phyloP scores from a whole-genome alignment of 2,888 invertebrate species.

The Dasypogon diadema region DNA sequence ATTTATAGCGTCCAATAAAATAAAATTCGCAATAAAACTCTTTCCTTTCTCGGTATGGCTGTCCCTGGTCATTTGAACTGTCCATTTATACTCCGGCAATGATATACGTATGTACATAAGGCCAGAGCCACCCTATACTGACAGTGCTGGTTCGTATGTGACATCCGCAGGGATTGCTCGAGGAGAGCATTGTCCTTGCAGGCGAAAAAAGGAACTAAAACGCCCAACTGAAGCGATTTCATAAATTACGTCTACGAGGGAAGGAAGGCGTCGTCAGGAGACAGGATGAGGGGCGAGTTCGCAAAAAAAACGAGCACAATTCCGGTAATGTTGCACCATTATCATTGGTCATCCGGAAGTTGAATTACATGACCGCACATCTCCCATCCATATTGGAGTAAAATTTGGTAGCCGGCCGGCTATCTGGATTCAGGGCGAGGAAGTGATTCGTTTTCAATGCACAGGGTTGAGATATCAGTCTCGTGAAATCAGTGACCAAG shows the following conservation, averaged over 20 bases:
- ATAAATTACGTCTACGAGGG: constrained; percentile 46
- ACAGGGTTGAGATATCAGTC: constrained; percentile 22
- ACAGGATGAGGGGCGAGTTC: not conserved
- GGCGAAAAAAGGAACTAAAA: constrained; percentile 29
- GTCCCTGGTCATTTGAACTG: constrained; percentile 44
- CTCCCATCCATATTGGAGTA: not conserved
- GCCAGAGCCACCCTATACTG: constrained; percentile 4
- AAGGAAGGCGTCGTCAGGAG: constrained; percentile 33
- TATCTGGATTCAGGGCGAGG: too few relatives aligned
- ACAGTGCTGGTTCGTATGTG: constrained; percentile 18
- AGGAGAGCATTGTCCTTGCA: constrained; percentile 43
- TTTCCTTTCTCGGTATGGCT: constrained; percentile 41
- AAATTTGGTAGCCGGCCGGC: too few relatives aligned
- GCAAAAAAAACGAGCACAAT: constrained; percentile 38
- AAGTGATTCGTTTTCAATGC: not conserved
- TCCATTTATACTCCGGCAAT: constrained; percentile 36
- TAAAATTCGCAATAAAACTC: constrained; percentile 57
- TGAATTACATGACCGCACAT: constrained; percentile 50
- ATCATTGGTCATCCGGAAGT: constrained; percentile 50
- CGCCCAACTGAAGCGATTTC: constrained; percentile 47
- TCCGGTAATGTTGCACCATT: constrained; percentile 51
- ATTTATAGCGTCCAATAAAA: constrained; percentile 57
- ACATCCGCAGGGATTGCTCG: constrained; percentile 49
- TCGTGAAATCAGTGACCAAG: constrained; percentile 4
- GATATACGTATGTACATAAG: constrained; percentile 14